Conservation (phyloP, 1,140 invertebrate genomes). For the Leptinotarsa defecta region DNA sequence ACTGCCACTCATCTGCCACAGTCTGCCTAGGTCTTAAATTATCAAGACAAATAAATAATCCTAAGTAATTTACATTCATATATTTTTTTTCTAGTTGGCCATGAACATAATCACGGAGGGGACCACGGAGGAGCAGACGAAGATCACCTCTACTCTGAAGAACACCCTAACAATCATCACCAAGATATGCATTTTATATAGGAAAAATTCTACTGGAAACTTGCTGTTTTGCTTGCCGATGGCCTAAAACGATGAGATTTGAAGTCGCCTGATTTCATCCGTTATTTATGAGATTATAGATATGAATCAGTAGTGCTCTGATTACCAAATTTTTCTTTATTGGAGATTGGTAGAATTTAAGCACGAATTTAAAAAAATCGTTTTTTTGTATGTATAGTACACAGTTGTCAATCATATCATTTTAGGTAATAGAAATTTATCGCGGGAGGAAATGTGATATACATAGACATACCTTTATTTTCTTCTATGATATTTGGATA, state of each 20-base stretch:
- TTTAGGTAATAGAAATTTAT: too few species aligned
- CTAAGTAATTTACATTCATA: background rate
- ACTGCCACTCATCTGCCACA: too few species aligned
- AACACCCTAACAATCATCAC: background rate
- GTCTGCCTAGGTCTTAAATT: too few species aligned
- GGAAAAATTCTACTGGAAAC: background rate
- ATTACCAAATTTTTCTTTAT: too few species aligned
- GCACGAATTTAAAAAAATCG: too few species aligned
- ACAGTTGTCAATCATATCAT: too few species aligned
- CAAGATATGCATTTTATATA: background rate
- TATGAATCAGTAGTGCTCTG: background rate
- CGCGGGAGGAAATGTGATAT: too few species aligned
- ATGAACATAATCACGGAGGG: constrained; percentile 37
- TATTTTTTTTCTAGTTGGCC: constrained; percentile 37
- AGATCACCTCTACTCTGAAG: constrained; percentile 24
- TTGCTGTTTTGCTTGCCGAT: background rate
- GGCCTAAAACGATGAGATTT: background rate
- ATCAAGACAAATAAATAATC: background rate
- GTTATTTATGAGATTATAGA: background rate
- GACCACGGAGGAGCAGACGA: constrained; percentile 23
- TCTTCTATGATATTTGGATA: too few species aligned
- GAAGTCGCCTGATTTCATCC: background rate
- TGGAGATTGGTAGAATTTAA: too few species aligned
- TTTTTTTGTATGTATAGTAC: too few species aligned
- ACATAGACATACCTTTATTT: too few species aligned